Evolutionary conservation across 2,797 vertebrate species (phyloP), one percentile per base, ranked within the genome.

Genomic region (Anas flavirostris): DNA sequence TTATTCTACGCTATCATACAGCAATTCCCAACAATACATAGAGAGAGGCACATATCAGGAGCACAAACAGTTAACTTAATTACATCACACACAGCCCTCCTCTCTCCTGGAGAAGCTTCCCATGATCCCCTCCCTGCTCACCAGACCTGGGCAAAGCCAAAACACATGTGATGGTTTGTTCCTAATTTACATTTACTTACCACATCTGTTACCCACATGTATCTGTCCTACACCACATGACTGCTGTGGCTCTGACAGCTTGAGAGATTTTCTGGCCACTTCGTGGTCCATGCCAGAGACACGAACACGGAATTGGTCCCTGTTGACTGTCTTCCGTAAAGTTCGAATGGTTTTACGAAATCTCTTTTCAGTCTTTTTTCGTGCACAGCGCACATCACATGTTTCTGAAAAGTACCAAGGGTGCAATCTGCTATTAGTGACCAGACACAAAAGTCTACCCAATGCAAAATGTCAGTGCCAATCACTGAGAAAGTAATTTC

Each of bases 271-370:
- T 73, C 98, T 98, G 87, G 98, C 97, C 39, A 98, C 95, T 78
- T 99, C 98, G 0, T 99, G 99, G 93, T 99, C 98, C 0, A 97
- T 79, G 26, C 99, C 99, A 0, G 98, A 98, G 43, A 99, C 96
- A 14, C 98, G 99, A 39, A 99, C 89, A 74, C 99, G 98, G 85
- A 99, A 99, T 96, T 99, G 99, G 55, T 99, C 99, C 94, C 98
- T 98, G 97, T 98, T 98, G 96, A 99, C 99, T 16, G 99, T 99
- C 96, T 99, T 99, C 94, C 99, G 98, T 82, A 99, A 95, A 5
- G 98, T 99, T n/a, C 99, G 97, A 93, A 99, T 98, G 83, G 99
- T 99, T 96, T 99, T 99, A 91, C 98, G 98, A 43, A 99, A 98
- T 67, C 98, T 98, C 97, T 99, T 99, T 90, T 99, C 99, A 0